Percentiles rank a stretch among this genome's conserved stretches.
These are phyloP conservation scores for Erpornis zantholeuca DNA, from an alignment of 2,113 vertebrate genomes.

Conservation along the genomic window DNA sequence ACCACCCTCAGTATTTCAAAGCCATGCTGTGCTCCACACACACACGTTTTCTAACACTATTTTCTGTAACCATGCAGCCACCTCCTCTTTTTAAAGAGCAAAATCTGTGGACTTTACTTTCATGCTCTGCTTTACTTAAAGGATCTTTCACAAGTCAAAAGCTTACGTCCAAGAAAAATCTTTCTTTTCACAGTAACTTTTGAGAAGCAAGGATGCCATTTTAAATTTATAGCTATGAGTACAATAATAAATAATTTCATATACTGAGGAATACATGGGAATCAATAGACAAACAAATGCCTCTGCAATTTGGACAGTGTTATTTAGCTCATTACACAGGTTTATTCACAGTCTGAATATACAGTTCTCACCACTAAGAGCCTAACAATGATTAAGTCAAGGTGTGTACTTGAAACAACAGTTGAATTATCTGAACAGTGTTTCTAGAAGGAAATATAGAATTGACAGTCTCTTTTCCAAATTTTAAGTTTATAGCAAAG, in stretches of 20 bases:
- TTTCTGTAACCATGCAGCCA: background rate
- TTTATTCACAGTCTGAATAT: background rate
- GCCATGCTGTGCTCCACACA: background rate
- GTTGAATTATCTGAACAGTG: background rate
- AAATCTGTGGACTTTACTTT: background rate
- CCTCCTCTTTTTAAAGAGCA: background rate
- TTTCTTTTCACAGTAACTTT: background rate
- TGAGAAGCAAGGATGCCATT: background rate
- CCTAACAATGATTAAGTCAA: background rate
- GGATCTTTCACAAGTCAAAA: background rate
- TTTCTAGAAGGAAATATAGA: background rate
- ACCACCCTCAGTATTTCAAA: background rate
- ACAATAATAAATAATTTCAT: background rate
- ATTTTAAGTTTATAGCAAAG: background rate
- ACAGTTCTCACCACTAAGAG: background rate
- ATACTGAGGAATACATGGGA: background rate
- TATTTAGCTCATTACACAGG: background rate
- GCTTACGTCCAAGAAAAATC: background rate
- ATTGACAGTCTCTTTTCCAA: background rate
- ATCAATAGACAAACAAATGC: background rate
- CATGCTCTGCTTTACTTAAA: background rate
- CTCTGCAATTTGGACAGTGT: background rate
- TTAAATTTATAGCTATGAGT: background rate
- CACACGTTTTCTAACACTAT: background rate
- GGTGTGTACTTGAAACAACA: background rate